phyloP scores from a whole-genome alignment of 2,797 vertebrate genomes.

The Vultur gryphus region DNA sequence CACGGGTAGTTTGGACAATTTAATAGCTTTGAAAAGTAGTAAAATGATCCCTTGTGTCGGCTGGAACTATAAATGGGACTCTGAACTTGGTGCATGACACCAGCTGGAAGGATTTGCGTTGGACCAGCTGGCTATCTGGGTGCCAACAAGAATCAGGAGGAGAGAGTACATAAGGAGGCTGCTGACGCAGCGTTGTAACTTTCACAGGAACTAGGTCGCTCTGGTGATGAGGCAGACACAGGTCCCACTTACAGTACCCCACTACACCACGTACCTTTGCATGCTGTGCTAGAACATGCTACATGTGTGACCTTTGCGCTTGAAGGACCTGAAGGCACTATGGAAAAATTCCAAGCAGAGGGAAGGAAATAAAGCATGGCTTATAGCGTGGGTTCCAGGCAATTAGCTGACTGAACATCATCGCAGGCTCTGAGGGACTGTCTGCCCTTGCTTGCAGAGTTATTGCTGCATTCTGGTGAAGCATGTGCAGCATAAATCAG shows the following conservation, averaged over 20 bases:
- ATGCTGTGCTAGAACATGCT: rapidly evolving
- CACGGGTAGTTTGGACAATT: not conserved
- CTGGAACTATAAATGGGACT: not conserved
- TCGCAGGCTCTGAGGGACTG: not conserved
- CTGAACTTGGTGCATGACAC: not conserved
- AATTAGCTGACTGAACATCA: not conserved
- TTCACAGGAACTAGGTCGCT: not conserved
- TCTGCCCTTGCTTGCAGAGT: not conserved
- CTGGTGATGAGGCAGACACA: not conserved
- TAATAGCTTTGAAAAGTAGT: not conserved
- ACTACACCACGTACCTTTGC: not conserved
- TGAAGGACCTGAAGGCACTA: not conserved
- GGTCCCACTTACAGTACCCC: not conserved
- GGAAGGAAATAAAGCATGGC: not conserved
- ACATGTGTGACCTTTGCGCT: not conserved
- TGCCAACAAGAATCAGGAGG: not conserved
- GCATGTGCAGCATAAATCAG: not conserved
- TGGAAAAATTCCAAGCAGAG: not conserved
- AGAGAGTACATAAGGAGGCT: not conserved
- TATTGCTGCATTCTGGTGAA: not conserved
- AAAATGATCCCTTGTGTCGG: not conserved
- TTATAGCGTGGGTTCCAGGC: not conserved
- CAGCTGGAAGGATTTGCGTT: not conserved
- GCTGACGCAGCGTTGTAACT: rapidly evolving
- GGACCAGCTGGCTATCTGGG: not conserved